Conservation (phyloP, 2,113 vertebrate genomes). For the Entomyzon cyanotis region DNA sequence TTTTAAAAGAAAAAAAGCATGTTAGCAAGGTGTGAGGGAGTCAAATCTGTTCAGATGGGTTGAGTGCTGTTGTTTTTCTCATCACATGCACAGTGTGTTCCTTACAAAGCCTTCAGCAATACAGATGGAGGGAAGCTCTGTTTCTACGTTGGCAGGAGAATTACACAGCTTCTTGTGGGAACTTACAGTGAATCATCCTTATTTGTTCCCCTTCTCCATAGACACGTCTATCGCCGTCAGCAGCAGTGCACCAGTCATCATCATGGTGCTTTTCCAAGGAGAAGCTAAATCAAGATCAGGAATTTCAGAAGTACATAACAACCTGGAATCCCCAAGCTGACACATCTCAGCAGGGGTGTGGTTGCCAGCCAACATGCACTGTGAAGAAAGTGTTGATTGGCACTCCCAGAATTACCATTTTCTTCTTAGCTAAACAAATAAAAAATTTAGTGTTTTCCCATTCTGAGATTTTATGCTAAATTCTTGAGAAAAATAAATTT, state of each 20-base stretch:
- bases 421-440: neutral
- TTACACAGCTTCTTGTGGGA: conserved; percentile 9
- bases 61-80: neutral
- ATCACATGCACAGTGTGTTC: neutral
- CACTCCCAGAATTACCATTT: neutral
- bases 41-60: neutral
- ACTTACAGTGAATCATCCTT: conserved; percentile 31
- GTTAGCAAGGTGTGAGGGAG: neutral
- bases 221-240: neutral
- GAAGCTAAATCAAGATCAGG: conserved; percentile 10
- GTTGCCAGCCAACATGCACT: neutral
- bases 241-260: neutral
- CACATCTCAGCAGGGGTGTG: neutral
- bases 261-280: neutral
- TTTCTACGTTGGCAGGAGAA: conserved; percentile 22
- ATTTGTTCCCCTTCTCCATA: conserved; percentile 8
- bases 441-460: neutral
- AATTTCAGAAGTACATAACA: neutral
- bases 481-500: neutral
- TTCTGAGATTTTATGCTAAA: neutral
- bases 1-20: neutral
- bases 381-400: neutral
- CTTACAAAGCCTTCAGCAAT: neutral
- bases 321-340: conserved; percentile 18
- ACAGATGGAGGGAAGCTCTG: conserved; percentile 32